Evolutionary conservation across 2,797 vertebrate genomes (phyloP), one percentile per base, ranked within the genome.

Genomic region (Bovichtus diacanthus): DNA sequence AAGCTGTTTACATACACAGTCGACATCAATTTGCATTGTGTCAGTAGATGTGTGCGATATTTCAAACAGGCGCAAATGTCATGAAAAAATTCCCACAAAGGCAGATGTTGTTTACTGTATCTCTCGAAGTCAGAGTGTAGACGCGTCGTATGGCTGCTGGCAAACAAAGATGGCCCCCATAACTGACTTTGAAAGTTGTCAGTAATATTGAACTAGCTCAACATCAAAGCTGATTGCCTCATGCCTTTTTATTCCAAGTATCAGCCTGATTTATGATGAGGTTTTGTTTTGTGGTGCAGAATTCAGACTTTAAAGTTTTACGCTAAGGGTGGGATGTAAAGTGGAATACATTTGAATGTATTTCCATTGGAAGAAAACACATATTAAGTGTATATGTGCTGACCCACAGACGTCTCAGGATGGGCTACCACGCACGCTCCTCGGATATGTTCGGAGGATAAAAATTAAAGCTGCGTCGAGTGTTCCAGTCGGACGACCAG

Each of bases 321-420:
- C 44, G 46, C 74, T 68, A 67, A 71, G 70, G 58, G 36, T 44
- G 13, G 19, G 10, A 46, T 34, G 63, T 62, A 65, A 68, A 78
- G 47, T 27, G 39, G 82, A 88, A 88, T 92, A 74, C 25, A 92
- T 94, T 91, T 90, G 60, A 91, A 91, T 92, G 67, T 1, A 88
- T 90, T 92, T 89, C 56, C 80, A 80, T 85, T 21, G 54, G 70
- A 90, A 82, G 76, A 74, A 87, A 92, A 81, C 66, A 54, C 68
- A 74, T 23, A 50, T 12, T 65, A 81, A 73, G 36, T 55, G 69
- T 59, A 76, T 62, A 59, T 74, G 76, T 54, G 63, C 76, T 84
- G 87, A 90, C 84, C 78, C 41, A 34, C 31, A 15, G 82, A 80
- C 21, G 29, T 74, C 73, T 83, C 39, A 7, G 74, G 58, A 65